phyloP scores from a whole-genome alignment of 2,113 vertebrate species.

The Mesitornis unicolor region DNA sequence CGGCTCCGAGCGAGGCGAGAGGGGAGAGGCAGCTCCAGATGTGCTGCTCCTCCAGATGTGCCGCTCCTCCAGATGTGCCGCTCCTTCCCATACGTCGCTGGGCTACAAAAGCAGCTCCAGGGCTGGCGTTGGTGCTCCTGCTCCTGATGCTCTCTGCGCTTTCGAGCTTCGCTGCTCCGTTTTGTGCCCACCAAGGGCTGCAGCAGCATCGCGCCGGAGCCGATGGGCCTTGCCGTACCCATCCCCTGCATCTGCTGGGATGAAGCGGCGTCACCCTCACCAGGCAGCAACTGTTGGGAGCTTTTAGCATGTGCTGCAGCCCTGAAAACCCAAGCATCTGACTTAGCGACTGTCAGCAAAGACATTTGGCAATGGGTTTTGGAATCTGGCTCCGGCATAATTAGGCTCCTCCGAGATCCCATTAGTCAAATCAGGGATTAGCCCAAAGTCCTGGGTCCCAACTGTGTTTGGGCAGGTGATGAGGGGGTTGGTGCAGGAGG shows the following conservation, averaged over 20 bases:
- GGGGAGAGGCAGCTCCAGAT: neutral
- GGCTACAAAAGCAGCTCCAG: neutral
- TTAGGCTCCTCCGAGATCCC: neutral
- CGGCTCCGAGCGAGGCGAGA: accelerated
- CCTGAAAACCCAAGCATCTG: neutral
- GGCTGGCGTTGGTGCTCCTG: neutral
- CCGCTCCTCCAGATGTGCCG: neutral
- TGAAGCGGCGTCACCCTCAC: neutral
- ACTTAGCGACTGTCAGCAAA: neutral
- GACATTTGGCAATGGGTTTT: neutral
- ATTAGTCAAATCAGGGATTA: neutral
- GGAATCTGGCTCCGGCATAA: neutral
- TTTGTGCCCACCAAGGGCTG: neutral
- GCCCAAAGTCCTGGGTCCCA: neutral
- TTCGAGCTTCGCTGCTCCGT: neutral
- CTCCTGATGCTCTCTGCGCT: neutral
- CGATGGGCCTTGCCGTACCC: accelerated
- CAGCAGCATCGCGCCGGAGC: neutral
- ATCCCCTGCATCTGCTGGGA: neutral
- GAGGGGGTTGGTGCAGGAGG: neutral
- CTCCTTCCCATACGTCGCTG: neutral
- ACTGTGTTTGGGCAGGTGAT: neutral
- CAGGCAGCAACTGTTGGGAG: accelerated
- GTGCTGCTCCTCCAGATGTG: neutral
- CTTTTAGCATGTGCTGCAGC: neutral